A percentile compares a stretch with the other conserved stretches of the same genome.
Evolutionary conservation across 2,113 vertebrate genomes (phyloP).

Genomic region (Anarhynchus alexandrinus): DNA sequence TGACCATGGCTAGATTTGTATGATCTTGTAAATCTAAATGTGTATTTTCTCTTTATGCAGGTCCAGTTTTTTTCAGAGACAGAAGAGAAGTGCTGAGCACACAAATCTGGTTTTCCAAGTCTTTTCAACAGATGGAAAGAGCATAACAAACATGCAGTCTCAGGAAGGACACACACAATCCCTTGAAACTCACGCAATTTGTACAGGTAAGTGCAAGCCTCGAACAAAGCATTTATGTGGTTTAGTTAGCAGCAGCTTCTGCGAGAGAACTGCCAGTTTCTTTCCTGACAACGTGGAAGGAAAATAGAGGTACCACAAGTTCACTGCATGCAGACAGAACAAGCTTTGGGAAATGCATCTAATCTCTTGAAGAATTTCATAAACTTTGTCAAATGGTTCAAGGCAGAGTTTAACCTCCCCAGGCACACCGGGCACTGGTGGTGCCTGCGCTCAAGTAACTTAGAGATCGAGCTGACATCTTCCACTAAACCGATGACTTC

Average conservation of each 20-base stretch:
- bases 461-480: neutral
- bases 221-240: neutral
- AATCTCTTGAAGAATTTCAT: neutral
- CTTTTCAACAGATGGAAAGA: neutral
- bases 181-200: neutral
- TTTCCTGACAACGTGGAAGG: neutral
- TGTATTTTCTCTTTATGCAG: neutral
- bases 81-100: neutral
- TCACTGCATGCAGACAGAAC: fast-evolving
- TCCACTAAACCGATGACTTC: neutral
- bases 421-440: neutral
- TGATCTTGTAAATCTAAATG: neutral
- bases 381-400: neutral
- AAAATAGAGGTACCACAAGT: neutral
- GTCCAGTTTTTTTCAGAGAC: neutral
- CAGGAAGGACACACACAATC: neutral
- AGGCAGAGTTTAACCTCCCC: neutral
- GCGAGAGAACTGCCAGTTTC: neutral
- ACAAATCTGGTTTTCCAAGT: neutral
- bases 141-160: neutral
- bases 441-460: neutral
- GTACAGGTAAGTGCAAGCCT: neutral
- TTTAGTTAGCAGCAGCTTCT: neutral
- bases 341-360: neutral
- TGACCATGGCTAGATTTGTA: neutral